phyloP scores from a whole-genome alignment of 1,140 invertebrate genomes.

The Pantala flavescens region DNA sequence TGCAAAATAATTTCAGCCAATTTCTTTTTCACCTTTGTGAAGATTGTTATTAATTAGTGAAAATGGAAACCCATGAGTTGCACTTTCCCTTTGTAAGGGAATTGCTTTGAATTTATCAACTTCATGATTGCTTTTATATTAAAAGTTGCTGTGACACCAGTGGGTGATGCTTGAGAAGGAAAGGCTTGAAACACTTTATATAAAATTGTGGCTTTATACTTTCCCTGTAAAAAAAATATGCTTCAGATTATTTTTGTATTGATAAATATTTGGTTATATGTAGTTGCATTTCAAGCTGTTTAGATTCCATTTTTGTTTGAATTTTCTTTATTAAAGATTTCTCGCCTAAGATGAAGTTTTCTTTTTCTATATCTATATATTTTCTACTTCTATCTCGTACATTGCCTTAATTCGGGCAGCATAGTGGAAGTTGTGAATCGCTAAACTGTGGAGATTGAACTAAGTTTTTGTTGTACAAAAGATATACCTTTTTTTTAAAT shows the following conservation, averaged over 20 bases:
- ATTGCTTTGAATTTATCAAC: neutral
- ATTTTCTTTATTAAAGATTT: neutral
- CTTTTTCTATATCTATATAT: neutral
- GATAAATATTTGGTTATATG: neutral
- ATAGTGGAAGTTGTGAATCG: too few relatives aligned
- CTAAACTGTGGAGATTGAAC: too few relatives aligned
- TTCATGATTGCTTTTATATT: neutral
- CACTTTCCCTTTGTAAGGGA: neutral
- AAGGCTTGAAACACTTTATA: slow-evolving; percentile 7
- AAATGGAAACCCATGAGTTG: too few relatives aligned
- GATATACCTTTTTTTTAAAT: too few relatives aligned
- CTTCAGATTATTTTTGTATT: slow-evolving; percentile 4
- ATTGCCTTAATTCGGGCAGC: too few relatives aligned
- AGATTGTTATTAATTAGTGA: too few relatives aligned
- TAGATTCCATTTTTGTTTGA: neutral
- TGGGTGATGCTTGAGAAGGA: neutral
- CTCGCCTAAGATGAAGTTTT: neutral
- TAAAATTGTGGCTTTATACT: neutral
- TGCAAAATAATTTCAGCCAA: too few relatives aligned
- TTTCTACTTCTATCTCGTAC: too few relatives aligned
- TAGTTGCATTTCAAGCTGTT: neutral
- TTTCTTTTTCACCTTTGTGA: too few relatives aligned
- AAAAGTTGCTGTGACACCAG: neutral
- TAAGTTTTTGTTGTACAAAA: too few relatives aligned
- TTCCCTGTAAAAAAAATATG: slow-evolving; percentile 1